Evolutionary conservation across 1,140 invertebrate species (phyloP), one percentile per base, ranked within the genome.

Genomic region (Drosophila saltans): DNA sequence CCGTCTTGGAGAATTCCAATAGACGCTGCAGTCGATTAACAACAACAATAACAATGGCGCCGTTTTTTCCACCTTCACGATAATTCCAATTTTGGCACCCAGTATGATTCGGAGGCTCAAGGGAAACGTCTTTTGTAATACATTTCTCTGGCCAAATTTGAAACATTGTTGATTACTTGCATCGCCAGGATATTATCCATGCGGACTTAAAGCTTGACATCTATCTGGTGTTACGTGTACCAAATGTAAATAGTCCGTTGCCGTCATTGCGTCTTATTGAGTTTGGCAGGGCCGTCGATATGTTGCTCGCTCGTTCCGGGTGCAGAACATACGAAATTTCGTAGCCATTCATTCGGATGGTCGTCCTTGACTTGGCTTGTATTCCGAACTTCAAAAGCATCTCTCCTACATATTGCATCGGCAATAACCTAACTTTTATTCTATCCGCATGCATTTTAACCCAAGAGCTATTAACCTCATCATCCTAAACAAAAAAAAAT

Each of bases 201-300:
- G 98, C 96, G 3, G 98, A 99, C 92, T 97, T 99, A 33, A 99
- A 99, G 92, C 98, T 98, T 1, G 98, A 99, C 89, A 99, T 99
- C 93, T 98, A 99, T 92, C 93, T 99, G 78, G 93, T 99, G 52
- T 95, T 96, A 93, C 88, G 91, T 28, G 88, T 92, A 24, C 91
- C 91, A 16, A 91, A 72, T 39, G 80, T 89, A 41, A 88, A 92
- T 62, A 75, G 66, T 26, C 57, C 70, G 39, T 48, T 81, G 66
- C 95, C 95, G 43, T 95, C 94, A 21, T 93, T 98, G 70, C 95
- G 97, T 73, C 92, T 98, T 16, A 98, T 97, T 82, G 97, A 98
- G 92, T 97, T 97, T 93, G 97, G 97, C 40, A 96, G 96, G 89
- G 95, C 96, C 76, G 98, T 98, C 92, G 98, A 99, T 86, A 97